Evolutionary conservation across 1,140 invertebrate species (phyloP).

Genomic region (Drosophila sp.): DNA sequence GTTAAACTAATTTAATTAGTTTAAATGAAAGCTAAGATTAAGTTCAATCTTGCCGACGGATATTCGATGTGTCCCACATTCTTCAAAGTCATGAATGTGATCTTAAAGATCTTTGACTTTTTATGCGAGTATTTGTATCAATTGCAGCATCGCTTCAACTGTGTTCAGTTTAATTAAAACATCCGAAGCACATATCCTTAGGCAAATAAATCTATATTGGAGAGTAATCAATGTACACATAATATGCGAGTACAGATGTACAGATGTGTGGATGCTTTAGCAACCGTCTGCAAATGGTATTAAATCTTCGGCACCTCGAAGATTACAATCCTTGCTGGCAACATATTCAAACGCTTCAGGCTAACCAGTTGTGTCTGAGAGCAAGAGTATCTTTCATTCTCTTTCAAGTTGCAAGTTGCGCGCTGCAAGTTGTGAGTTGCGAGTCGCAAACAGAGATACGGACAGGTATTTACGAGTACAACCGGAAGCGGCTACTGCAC

Average conservation of each 20-base stretch:
- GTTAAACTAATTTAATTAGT: too few species aligned
- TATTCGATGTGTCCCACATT: too few species aligned
- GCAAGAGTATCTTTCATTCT: neutral
- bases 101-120: too few species aligned
- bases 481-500: constrained; percentile 19
- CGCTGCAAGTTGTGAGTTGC: neutral
- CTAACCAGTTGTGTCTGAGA: constrained; percentile 9
- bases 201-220: neutral
- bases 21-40: too few species aligned
- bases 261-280: neutral
- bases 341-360: constrained; percentile 13
- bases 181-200: neutral
- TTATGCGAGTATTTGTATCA: too few species aligned
- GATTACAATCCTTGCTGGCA: constrained; percentile 17
- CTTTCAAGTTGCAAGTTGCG: neutral
- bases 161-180: neutral
- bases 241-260: neutral
- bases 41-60: too few species aligned
- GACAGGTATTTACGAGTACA: constrained; percentile 9
- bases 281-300: constrained; percentile 7
- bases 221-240: neutral
- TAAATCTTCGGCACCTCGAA: constrained; percentile 22
- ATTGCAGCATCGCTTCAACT: too few species aligned
- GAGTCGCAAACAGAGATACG: neutral
- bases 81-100: too few species aligned